Base-by-base conservation (phyloP, 2,888 invertebrate species). In the Caenorhabditis angaria region DNA sequence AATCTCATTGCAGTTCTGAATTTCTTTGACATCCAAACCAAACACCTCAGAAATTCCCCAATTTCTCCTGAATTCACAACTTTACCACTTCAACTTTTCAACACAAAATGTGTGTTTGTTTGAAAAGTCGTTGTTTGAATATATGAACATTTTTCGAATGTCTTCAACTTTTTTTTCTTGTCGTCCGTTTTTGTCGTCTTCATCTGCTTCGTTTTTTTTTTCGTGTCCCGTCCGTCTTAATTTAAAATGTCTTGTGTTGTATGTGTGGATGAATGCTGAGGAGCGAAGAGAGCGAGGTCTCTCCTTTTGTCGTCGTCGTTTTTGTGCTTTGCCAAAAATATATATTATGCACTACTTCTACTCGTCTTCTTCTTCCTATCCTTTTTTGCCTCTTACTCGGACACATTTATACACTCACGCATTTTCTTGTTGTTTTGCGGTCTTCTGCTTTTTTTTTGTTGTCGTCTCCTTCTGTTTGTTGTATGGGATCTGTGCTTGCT, bases 401-500 rank as follows among this genome's bases (percentile, higher is more conserved):
- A 50, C 63, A 63, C 63, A 41, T 41, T 41, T 41, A 41, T 41
- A 41, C 41, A 41, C 41, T 41, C 56, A 56, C 29, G 2, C 29
- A 32, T 20, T 22, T 60, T 69, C 61, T 67, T 61, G 61, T 57
- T 53, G 63, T 68, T 68, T 62, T 59, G 68, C 64, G 64, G 35
- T 60, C 63, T 29, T n/a, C n/a, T n/a, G n/a, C n/a, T n/a, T n/a
- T n/a, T 41, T 41, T 41, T 12, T 60, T 55, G 59, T 51, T 58
- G 48, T 53, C 59, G 61, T 70, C 62, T 62, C 50, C 62, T 58
- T 61, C 29, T 41, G 57, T 22, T n/a, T n/a, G n/a, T n/a, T n/a
- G n/a, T n/a, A n/a, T n/a, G n/a, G n/a, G n/a, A n/a, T n/a, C 24
- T 53, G 56, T 59, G 55, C 32, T 35, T 60, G 28, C 22, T 29